Evolutionary conservation across 2,888 invertebrate genomes (phyloP), one percentile per base, ranked within the genome.

Genomic region (Tholera decimalis): DNA sequence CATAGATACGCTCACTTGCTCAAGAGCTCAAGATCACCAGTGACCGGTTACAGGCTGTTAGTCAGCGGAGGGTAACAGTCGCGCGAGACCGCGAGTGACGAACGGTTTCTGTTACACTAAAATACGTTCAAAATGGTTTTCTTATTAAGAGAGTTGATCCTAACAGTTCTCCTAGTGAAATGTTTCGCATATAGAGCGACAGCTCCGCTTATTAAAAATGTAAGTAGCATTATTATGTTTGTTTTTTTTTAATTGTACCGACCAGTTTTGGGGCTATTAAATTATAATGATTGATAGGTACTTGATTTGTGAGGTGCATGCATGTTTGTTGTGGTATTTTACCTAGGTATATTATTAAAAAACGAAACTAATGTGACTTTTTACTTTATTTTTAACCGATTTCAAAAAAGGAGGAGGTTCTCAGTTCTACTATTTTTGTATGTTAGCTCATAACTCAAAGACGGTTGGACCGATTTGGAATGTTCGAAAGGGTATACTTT

Each of bases 131-230:
- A 33, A 56, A 82, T 80, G 73, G 51, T 28, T 13, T 6, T 58
- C n/a, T 62, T 74, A 30, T 9, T 73, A 7, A 54, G 43, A 30
- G 50, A 35, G n/a, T 61, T 77, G 0, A 28, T 78, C 28, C 28
- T 85, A 15, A 56, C 73, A 18, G 41, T 82, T 47, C 20, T 86
- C 24, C 33, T 82, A 24, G 73, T 73, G 7, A 61, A 69, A 24
- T 73, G 84, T 60, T 78, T 74, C 20, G 88, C 86, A 1, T 89
- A 82, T 58, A 86, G 85, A 65, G 64, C 88, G 2, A 78, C 85
- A 8, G 83, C 89, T 15, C 94, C 94, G 35, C 83, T 94, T 9
- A 93, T 94, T 76, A 93, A 91, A 84, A 93, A 90, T 73, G 94
- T 93, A 86, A 92, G 93, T 92, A 33, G n/a, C n/a, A n/a, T n/a